Base-by-base conservation (phyloP, 2,797 vertebrate species). In the Botia almorhae region DNA sequence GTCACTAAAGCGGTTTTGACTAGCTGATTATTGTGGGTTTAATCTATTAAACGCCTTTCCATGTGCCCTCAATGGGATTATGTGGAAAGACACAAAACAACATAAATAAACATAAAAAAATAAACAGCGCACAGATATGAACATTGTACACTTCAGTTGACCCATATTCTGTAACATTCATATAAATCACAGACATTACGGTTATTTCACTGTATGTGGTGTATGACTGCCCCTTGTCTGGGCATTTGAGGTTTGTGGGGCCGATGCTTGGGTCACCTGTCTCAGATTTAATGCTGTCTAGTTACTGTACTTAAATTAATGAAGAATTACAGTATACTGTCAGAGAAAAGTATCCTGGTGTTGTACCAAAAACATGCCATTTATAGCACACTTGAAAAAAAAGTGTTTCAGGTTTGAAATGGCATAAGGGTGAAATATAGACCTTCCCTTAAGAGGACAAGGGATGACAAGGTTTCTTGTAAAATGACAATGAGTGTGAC, bases 41-140 rank as follows among this genome's bases (percentile, higher is more conserved):
- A 93, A 93, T 92, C 92, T 89, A 67, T 87, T 81, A 92, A 89
- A 92, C 77, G 61, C 81, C 88, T 82, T 87, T 87, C 88, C 91
- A 92, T 91, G 92, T 91, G 91, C 84, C 81, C 82, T 60, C 33
- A 8, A 39, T 87, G 82, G 88, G 85, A 88, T 90, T 86, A 88
- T 90, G 88, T 86, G 11, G 81, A 64, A 17, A 69, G 1, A 46
- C 60, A 33, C 12, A n/a, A 16, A 60, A 3, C 58, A 60, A 39
- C 2, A 21, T 39, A 76, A 69, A 80, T 69, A 46, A 33, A 39
- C 21, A 69, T 73, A 48, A 14, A 33, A 6, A 10, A 16, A 33
- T 7, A 29, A 21, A 3, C 17, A 68, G 51, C 33, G 11, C 8
- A 43, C 39, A 10, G 1, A n/a, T 74, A 19, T 33, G 8, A 43